phyloP scores from a whole-genome alignment of 1,140 invertebrate genomes.

The Anastatus disparis region DNA sequence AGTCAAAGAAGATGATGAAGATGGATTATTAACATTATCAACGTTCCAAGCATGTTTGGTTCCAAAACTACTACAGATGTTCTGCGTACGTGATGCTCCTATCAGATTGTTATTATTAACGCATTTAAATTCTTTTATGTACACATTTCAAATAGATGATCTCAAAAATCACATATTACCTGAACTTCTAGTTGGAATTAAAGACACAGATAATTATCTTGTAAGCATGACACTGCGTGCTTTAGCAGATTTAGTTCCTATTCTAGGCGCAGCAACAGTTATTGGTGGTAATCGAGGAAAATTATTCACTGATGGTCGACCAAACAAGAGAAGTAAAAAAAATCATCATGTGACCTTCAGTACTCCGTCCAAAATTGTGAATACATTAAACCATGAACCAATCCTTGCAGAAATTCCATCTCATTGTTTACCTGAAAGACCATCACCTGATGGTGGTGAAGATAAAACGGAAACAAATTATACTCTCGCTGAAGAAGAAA shows the following conservation, averaged over 20 bases:
- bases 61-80: slow-evolving; percentile 80
- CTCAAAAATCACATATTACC: slow-evolving; percentile 77
- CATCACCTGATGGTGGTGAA: slow-evolving; percentile 84
- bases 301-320: slow-evolving; percentile 85
- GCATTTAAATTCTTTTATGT: slow-evolving; percentile 78
- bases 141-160: slow-evolving; percentile 77
- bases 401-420: background rate
- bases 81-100: slow-evolving; percentile 80
- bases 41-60: slow-evolving; percentile 77
- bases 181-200: slow-evolving; percentile 84
- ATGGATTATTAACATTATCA: slow-evolving; percentile 70
- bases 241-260: slow-evolving; percentile 83
- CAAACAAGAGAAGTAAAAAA: slow-evolving; percentile 62
- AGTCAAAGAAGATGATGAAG: slow-evolving; percentile 65
- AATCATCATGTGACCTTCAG: slow-evolving; percentile 40
- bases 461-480: slow-evolving; percentile 70
- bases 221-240: slow-evolving; percentile 82
- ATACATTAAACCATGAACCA: background rate
- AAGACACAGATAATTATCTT: slow-evolving; percentile 82
- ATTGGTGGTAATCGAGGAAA: slow-evolving; percentile 83
- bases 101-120: slow-evolving; percentile 76
- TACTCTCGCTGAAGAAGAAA: slow-evolving; percentile 64
- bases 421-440: slow-evolving; percentile 72
- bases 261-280: slow-evolving; percentile 82
- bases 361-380: slow-evolving; percentile 3